A percentile compares a stretch with the other conserved stretches of the same genome.
Conservation (phyloP, 2,888 invertebrate genomes). For the Priocnemis perturbator region DNA sequence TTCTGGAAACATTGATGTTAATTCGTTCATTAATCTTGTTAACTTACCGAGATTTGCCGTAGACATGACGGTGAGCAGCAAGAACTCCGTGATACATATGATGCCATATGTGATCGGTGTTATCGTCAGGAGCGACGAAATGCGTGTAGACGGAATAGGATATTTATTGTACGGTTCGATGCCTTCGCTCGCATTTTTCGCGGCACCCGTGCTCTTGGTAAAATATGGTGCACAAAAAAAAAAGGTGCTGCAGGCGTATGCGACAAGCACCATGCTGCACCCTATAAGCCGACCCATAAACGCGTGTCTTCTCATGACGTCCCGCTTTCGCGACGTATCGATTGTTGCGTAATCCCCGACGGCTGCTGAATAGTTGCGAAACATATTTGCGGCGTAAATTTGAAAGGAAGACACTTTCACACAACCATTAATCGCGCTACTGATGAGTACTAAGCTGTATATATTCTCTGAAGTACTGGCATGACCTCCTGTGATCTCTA, state of each 20-base stretch:
- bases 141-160: not conserved
- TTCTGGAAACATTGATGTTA: not conserved
- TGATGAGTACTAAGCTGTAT: not conserved
- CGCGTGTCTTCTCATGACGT: conserved; percentile 22
- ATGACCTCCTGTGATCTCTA: not conserved
- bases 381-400: not conserved
- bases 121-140: not conserved
- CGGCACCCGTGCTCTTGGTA: not conserved
- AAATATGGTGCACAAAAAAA: not conserved
- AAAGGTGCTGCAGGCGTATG: not conserved
- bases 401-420: too few species aligned
- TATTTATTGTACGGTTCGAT: not conserved
- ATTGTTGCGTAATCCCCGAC: conserved; percentile 20
- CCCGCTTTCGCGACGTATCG: conserved; percentile 14
- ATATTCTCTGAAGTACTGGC: not conserved
- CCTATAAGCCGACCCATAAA: conserved; percentile 19
- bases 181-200: not conserved
- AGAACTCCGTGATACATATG: not conserved
- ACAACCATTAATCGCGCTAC: not conserved
- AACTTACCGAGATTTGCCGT: not conserved
- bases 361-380: conserved; percentile 21
- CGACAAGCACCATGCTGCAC: conserved; percentile 5
- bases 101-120: not conserved
- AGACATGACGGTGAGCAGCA: not conserved
- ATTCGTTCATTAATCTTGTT: not conserved